Conservation (phyloP, 2,113 vertebrate genomes). For the Taxidea taxus region DNA sequence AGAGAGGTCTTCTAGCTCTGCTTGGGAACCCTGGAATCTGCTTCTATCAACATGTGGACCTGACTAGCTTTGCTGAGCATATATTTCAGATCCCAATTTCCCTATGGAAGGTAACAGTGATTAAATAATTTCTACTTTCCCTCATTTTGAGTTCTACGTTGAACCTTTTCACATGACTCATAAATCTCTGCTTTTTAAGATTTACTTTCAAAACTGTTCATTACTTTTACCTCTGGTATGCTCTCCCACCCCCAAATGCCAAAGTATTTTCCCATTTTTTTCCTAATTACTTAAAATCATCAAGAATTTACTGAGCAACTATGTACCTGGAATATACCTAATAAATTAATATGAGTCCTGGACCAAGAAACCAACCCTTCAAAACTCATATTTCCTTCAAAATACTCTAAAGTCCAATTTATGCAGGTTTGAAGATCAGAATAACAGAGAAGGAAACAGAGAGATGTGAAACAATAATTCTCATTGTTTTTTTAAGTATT, state of each 20-base stretch:
- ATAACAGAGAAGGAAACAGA: background rate
- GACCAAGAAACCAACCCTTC: background rate
- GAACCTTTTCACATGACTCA: background rate
- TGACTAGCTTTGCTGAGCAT: background rate
- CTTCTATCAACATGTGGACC: background rate
- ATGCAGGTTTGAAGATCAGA: background rate
- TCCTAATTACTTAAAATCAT: background rate
- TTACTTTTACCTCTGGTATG: background rate
- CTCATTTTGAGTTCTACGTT: background rate
- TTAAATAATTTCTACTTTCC: background rate
- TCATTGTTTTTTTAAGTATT: background rate
- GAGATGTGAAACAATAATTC: background rate
- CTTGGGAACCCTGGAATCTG: background rate
- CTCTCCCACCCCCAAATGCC: background rate
- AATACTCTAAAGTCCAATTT: background rate
- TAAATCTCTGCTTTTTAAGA: background rate
- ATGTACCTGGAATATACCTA: background rate
- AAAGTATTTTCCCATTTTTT: background rate
- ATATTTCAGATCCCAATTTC: background rate
- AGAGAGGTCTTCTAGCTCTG: background rate
- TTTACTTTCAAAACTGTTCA: background rate
- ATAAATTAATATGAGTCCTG: background rate
- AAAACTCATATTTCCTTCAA: background rate
- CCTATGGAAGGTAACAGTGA: background rate
- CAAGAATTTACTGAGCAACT: background rate